Conservation (phyloP, 2,888 invertebrate species). For the Sturmia bella region DNA sequence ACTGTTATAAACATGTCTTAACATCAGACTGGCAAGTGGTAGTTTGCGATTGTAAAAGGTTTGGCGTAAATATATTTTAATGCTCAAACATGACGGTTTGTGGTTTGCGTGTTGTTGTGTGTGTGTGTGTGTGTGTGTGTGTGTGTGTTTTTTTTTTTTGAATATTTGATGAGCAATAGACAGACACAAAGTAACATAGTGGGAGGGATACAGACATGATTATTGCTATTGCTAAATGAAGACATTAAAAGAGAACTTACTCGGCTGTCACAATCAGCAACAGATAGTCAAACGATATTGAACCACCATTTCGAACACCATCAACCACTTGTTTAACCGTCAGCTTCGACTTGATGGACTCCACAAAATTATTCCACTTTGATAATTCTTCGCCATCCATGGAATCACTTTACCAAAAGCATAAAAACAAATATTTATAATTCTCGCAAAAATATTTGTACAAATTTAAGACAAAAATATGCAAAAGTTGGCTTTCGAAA, state of each 20-base stretch:
- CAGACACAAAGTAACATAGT: too few relatives aligned
- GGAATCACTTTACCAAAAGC: constrained; percentile 73
- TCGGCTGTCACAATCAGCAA: constrained; percentile 91
- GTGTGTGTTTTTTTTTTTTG: too few relatives aligned
- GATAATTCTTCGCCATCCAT: constrained; percentile 83
- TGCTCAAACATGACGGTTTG: not conserved
- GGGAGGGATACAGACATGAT: too few relatives aligned
- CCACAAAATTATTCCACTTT: constrained; percentile 88
- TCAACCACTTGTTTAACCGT: constrained; percentile 93
- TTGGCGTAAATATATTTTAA: constrained; percentile 24
- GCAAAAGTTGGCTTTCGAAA: too few relatives aligned
- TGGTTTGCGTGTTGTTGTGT: not conserved
- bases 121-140: too few relatives aligned
- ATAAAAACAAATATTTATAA: not conserved
- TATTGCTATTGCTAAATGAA: not conserved
- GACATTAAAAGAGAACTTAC: constrained; percentile 83
- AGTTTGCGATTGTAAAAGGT: not conserved
- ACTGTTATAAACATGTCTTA: constrained; percentile 36
- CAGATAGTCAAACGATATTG: constrained; percentile 91
- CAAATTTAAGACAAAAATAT: constrained; percentile 1
- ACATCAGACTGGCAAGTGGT: constrained; percentile 10
- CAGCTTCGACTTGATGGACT: constrained; percentile 89
- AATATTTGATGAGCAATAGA: too few relatives aligned
- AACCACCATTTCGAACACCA: constrained; percentile 88
- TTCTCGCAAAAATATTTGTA: not conserved